Evolutionary conservation across 2,797 vertebrate species (phyloP), one percentile per base, ranked within the genome.

Genomic region (Hydrophis major): DNA sequence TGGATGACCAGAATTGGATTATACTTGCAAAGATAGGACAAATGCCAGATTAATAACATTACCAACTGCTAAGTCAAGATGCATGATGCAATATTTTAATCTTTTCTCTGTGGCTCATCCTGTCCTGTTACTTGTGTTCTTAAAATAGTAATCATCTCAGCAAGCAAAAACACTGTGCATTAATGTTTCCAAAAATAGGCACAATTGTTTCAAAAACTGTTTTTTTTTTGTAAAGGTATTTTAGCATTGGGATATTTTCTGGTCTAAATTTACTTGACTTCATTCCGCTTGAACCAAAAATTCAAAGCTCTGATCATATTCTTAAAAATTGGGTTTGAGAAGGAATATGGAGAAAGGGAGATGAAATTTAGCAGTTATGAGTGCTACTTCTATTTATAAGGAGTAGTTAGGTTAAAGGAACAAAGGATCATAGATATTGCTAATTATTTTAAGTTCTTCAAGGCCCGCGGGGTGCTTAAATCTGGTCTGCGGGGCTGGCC

Each of bases 61-160:
- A 97, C 94, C 92, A 1, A 93, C 94, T 92, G 93, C 96, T 97
- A 96, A 97, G 96, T 98, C 96, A 97, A 97, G 97, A 96, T 94
- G 96, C 96, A 96, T 95, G 96, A 95, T 94, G 74, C 92, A 95
- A 95, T 96, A 87, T 96, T 95, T 96, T 96, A 95, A 96, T 96
- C 95, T 97, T 96, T 94, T 96, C 96, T 94, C 94, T 95, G 93
- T 95, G 92, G 90, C 78, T 96, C 8, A 0, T 89, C 89, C 89
- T 94, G 91, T 87, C 69, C 95, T 96, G 94, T 95, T 94, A 95
- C 90, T 96, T 96, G 95, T 91, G 94, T 92, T 93, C 95, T 96
- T 97, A 97, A 98, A 98, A 97, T 97, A 97, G 94, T 91, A 69
- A 94, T 94, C 96, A 93, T 96, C 96, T 98, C 90, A 96, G 95